Conservation (phyloP, 2,113 vertebrate genomes). For the Brienomyrus longianalis region DNA sequence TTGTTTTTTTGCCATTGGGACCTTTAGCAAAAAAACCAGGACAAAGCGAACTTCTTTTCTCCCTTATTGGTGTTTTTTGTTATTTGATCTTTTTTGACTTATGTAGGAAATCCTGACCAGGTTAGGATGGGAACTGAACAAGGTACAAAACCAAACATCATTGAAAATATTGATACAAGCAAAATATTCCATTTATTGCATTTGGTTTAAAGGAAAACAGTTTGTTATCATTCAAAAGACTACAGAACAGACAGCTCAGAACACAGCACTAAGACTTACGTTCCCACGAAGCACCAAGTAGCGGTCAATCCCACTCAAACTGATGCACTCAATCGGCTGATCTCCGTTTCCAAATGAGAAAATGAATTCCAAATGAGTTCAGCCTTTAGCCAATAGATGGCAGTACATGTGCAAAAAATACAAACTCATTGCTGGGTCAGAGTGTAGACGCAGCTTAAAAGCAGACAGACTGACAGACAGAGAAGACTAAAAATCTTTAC, state of each 20-base stretch:
- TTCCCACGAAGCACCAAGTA: background rate
- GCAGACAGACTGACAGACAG: background rate
- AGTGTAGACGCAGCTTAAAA: background rate
- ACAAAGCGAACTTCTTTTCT: background rate
- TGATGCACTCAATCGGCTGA: background rate
- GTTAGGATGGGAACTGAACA: background rate
- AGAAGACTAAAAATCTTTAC: background rate
- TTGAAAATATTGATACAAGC: background rate
- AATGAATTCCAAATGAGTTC: background rate
- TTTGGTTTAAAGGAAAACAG: background rate
- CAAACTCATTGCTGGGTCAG: background rate
- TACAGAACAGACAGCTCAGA: background rate
- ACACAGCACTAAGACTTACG: background rate
- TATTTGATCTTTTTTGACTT: background rate
- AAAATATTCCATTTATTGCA: background rate
- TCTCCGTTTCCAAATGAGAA: background rate
- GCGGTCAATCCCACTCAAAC: background rate
- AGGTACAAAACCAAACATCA: background rate
- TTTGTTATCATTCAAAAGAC: background rate
- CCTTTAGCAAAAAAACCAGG: background rate
- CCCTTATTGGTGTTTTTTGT: background rate
- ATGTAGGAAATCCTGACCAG: background rate
- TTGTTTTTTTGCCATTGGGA: background rate
- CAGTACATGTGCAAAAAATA: background rate
- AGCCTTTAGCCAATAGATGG: slow-evolving; percentile 11